Evolutionary conservation across 2,113 vertebrate species (phyloP), one percentile per base, ranked within the genome.

Genomic region (Chlorodrepanis virens): DNA sequence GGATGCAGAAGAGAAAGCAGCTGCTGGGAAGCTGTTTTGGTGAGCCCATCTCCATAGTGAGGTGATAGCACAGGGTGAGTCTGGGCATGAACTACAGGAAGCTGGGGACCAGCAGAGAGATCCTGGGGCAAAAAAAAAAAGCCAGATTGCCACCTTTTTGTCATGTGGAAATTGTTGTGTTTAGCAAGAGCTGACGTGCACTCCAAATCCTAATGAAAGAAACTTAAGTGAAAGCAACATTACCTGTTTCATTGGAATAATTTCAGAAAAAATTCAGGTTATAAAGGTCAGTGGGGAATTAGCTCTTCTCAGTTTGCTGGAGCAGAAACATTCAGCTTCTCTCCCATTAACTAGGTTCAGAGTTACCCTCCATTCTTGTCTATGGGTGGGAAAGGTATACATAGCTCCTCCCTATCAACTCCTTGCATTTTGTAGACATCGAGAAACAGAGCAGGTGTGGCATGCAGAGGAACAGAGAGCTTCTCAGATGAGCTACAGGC

Each of bases 61-160:
- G 14, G 13, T 9, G 18, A 57, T 7, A 61, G 28, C 22, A 64
- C 18, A 47, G n/a, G 7, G 4, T 44, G 54, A 12, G 15, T 25
- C 59, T 65, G 18, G 7, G 5, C 8, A 12, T 10, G 1, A 77
- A 14, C 22, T 49, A 12, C 0, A 1, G n/a, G 23, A 72, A 83
- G 8, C 1, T 6, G 3, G 16, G 17, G 39, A 63, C 14, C n/a
- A 53, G 20, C 6, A 13, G 40, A 80, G 31, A n/a, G 7, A 70
- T 27, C 18, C 14, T 12, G 9, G 27, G 13, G 10, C 33, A 60
- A 17, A 2, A 1, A 60, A 60, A 12, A 20, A 35, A 40, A 72
- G 24, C 11, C 52, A 74, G 20, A 24, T 28, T 86, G 9, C 2
- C 13, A 23, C 14, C 2, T 7, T 2, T 37, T 21, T 63, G 11